Evolutionary conservation across 2,797 vertebrate genomes (phyloP).

Genomic region (Chelidonichthys spinosus): DNA sequence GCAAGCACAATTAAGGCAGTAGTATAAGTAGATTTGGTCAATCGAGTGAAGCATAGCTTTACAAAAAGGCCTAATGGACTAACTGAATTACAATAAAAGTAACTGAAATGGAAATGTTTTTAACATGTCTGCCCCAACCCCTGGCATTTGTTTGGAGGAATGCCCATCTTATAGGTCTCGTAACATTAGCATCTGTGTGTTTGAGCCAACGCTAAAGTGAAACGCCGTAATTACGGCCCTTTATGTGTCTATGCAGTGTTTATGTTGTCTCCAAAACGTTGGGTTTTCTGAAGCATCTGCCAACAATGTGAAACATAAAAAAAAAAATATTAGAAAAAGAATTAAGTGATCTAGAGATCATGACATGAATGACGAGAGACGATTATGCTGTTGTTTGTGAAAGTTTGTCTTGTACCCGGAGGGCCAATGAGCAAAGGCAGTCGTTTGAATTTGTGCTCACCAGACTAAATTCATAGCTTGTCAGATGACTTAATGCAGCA

Average conservation of each 20-base stretch:
- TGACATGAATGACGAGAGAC: not conserved
- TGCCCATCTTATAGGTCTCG: constrained; percentile 3
- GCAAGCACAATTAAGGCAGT: not conserved
- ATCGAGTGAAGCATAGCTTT: constrained; percentile 16
- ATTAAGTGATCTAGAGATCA: not conserved
- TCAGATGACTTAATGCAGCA: constrained; percentile 54
- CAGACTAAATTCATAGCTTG: constrained; percentile 44
- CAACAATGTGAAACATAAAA: constrained; percentile 2
- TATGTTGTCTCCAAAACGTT: constrained; percentile 29
- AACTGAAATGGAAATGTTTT: constrained; percentile 34
- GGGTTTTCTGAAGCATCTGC: constrained; percentile 29
- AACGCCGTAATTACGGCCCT: constrained; percentile 41
- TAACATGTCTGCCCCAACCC: not conserved
- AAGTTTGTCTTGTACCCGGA: constrained; percentile 21
- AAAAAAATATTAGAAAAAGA: constrained; percentile 17
- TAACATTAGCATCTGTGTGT: constrained; percentile 5
- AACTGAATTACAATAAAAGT: constrained; percentile 33
- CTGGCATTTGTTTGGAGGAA: not conserved
- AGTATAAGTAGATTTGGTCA: constrained; percentile 20
- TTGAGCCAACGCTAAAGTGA: constrained; percentile 12
- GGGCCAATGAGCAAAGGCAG: constrained; percentile 8
- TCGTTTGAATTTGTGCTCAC: constrained; percentile 19
- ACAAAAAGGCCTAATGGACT: constrained; percentile 20
- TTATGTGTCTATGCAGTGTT: not conserved
- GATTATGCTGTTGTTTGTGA: constrained; percentile 20